These are phyloP conservation scores for Rhinolophus sinicus DNA, from an alignment of 2,113 vertebrate genomes.

Conservation along the genomic window DNA sequence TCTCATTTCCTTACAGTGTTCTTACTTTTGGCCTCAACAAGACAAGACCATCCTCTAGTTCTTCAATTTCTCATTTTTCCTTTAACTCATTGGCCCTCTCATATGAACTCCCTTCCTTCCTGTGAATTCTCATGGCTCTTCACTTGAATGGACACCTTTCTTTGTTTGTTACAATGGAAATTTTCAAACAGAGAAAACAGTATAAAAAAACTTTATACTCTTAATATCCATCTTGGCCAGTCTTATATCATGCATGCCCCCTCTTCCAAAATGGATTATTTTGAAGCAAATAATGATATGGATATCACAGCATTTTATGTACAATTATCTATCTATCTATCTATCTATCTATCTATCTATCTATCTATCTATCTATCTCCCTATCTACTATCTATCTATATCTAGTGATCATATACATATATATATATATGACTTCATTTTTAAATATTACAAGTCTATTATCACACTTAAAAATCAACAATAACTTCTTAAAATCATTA, in stretches of 20 bases:
- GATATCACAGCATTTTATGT: neutral
- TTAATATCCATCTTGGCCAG: neutral
- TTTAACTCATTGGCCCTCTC: neutral
- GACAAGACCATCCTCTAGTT: neutral
- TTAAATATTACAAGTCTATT: neutral
- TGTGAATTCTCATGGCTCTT: neutral
- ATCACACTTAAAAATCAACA: neutral
- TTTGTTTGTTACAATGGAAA: neutral
- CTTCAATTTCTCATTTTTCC: neutral
- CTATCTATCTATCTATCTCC: no score
- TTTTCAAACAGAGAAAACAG: neutral
- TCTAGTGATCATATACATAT: neutral
- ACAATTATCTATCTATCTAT: neutral
- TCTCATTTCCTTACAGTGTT: neutral
- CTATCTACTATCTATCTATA: no score
- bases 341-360: neutral
- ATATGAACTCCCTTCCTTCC: neutral
- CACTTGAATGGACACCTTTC: neutral
- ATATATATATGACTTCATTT: neutral
- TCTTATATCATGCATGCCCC: neutral
- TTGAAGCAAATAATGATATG: conserved; percentile 25
- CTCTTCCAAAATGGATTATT: neutral
- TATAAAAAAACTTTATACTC: neutral
- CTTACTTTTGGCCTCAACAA: neutral
- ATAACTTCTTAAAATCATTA: neutral